phyloP scores from a whole-genome alignment of 2,113 vertebrate species.

The Pomatorhinus ruficollis region DNA sequence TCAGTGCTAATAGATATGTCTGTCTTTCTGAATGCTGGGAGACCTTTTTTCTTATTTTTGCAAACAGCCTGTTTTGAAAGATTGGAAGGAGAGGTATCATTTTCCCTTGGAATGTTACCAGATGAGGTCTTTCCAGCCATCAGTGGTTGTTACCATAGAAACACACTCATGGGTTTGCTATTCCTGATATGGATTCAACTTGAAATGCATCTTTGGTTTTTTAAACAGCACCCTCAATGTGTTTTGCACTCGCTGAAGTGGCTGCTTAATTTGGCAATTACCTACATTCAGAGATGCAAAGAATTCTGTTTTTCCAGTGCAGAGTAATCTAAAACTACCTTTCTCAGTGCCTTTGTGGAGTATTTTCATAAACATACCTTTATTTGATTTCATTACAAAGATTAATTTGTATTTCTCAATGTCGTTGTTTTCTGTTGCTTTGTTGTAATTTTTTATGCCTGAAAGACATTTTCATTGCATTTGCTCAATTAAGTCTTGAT shows the following conservation, averaged over 20 bases:
- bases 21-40: background rate
- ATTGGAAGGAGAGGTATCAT: background rate
- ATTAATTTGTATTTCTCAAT: conserved; percentile 7
- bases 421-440: background rate
- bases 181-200: conserved; percentile 20
- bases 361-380: background rate
- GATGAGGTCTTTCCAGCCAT: conserved; percentile 12
- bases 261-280: conserved; percentile 40
- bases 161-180: background rate
- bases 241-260: background rate
- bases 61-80: background rate
- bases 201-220: background rate
- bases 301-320: background rate
- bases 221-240: background rate
- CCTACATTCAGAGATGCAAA: background rate
- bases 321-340: background rate
- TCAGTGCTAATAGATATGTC: background rate
- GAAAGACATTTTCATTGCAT: background rate
- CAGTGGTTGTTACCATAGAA: conserved; percentile 20
- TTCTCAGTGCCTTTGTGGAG: background rate
- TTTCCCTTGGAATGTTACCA: conserved; percentile 15
- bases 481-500: background rate
- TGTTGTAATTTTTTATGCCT: background rate
- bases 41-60: background rate
- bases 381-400: background rate